Base-by-base conservation (phyloP, 2,888 invertebrate genomes). In the Scrobipalpa costella region DNA sequence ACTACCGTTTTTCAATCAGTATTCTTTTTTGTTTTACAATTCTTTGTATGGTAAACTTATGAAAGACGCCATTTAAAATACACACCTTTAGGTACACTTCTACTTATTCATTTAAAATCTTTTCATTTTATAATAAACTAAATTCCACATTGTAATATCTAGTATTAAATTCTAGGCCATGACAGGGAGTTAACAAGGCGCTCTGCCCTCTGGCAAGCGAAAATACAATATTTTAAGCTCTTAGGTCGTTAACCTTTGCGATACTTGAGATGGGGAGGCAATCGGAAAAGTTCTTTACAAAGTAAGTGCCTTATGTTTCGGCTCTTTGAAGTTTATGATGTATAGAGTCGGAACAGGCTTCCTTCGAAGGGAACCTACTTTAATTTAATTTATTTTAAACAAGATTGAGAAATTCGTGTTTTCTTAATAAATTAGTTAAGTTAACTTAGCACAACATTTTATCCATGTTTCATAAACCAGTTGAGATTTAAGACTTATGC, bases 241-340 rank as follows among this genome's bases (percentile, higher is more conserved):
- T 2, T 9, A 52, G 50, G 11, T 19, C 27, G 11, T 21, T 52
- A 21, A 52, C 50, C 50, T 52, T 13, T 52, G 50, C 13, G 50
- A 21, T 21, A 27, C 21, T 52, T 52, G 50, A 52, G 50, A 27
- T 21, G 7, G 50, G 50, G 19, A 21, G 50, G 50, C 50, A 52
- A 52, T 52, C 21, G 27, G 27, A 27, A 52, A 52, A 52, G 50
- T 52, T 52, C 50, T 21, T 13, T 21, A 52, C 50, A 15, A 44
- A 44, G 44, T 21, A 21, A 21, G 11, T 52, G 50, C 50, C 50
- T 50, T 52, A 52, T 52, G 50, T 52, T 52, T 52, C 50, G 50
- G 21, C 21, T 21, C 50, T 52, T 52, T 52, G 50, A 52, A 52
- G 50, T 52, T 52, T 52, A 44, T 27, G 50, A 27, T 52, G 50